These are phyloP conservation scores for Pterocles gutturalis DNA, from an alignment of 2,113 vertebrate genomes.

Conservation along the genomic window DNA sequence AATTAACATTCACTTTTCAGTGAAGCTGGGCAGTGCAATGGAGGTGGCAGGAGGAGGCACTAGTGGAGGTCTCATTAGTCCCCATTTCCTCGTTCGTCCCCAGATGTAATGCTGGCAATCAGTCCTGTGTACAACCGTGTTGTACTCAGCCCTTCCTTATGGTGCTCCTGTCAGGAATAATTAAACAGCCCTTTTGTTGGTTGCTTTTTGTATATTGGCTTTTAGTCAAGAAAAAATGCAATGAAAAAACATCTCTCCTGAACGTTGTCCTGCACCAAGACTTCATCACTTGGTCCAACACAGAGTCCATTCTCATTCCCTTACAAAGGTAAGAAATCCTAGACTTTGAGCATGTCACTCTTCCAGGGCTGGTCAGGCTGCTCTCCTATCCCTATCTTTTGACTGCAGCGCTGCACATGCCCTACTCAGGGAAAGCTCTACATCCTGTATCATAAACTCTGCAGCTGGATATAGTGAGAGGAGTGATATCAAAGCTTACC, in stretches of 20 bases:
- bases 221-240: neutral
- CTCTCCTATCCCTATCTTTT: neutral
- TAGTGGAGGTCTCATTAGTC: constrained; percentile 11
- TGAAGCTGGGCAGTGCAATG: neutral
- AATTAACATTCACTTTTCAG: neutral
- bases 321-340: neutral
- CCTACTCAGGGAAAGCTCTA: neutral
- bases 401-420: neutral
- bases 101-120: constrained; percentile 7
- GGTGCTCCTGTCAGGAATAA: constrained; percentile 28
- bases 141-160: neutral
- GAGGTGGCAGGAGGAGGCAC: neutral
- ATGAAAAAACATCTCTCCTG: neutral
- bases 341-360: accelerated
- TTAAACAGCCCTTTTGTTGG: constrained; percentile 26
- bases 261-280: neutral
- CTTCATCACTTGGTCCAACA: neutral
- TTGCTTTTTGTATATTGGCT: neutral
- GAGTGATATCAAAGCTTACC: neutral
- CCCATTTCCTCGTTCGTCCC: neutral
- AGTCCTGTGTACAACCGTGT: neutral
- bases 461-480: neutral
- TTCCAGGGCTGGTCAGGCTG: neutral
- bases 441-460: neutral
- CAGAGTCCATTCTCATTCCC: neutral